Conservation (phyloP, 2,888 invertebrate genomes). For the Chesias legatella region DNA sequence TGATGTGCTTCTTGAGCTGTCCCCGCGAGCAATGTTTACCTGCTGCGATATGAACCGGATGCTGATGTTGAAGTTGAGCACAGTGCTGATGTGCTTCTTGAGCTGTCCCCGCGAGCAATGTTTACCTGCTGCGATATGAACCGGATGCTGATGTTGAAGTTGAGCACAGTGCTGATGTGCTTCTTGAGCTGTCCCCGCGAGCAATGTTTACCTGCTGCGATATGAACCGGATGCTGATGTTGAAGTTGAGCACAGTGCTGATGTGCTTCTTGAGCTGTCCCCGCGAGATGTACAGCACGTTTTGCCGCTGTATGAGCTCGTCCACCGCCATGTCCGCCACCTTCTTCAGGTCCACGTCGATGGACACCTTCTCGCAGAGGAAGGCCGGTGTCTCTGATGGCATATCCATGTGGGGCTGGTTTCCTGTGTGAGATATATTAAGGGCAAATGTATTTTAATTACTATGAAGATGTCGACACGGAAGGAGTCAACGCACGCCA, state of each 20-base stretch:
- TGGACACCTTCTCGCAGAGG: conserved; percentile 93
- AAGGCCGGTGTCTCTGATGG: conserved; percentile 91
- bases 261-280: conserved; percentile 94
- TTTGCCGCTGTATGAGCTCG: conserved; percentile 90
- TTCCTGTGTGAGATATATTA: conserved; percentile 37
- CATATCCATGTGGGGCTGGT: conserved; percentile 67
- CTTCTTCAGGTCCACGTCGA: conserved; percentile 93
- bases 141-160: background rate
- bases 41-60: too few relatives aligned
- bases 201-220: conserved; percentile 87
- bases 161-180: too few relatives aligned
- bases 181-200: background rate
- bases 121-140: too few relatives aligned
- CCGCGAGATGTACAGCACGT: conserved; percentile 91
- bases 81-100: too few relatives aligned
- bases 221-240: conserved; percentile 92
- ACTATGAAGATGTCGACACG: too few relatives aligned
- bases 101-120: too few relatives aligned
- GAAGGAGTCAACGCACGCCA: too few relatives aligned
- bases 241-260: conserved; percentile 94
- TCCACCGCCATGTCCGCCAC: conserved; percentile 94
- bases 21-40: too few relatives aligned
- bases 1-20: too few relatives aligned
- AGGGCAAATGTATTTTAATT: too few relatives aligned
- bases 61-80: too few relatives aligned